phyloP scores from a whole-genome alignment of 2,888 invertebrate species.

The Leucophenga maculata region DNA sequence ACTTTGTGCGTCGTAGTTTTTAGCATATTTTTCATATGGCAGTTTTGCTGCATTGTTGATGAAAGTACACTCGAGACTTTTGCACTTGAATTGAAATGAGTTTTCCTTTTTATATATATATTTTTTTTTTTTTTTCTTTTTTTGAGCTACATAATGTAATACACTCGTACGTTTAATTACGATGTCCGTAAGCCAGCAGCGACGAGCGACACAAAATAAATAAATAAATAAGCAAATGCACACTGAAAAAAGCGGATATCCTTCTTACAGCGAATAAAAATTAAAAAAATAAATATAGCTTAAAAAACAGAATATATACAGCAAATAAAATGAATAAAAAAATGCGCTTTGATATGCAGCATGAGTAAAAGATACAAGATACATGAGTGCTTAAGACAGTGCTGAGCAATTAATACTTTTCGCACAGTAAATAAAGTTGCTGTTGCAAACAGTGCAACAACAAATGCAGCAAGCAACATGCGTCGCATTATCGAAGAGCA shows the following conservation, averaged over 20 bases:
- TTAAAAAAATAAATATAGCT: not conserved
- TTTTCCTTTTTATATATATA: no score
- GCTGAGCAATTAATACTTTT: slow-evolving; percentile 29
- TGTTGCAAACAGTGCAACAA: not conserved
- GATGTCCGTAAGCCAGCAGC: slow-evolving; percentile 48
- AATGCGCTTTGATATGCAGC: no score
- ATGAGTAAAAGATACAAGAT: not conserved
- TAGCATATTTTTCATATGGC: no score
- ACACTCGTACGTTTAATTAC: slow-evolving; percentile 51
- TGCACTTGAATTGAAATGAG: no score
- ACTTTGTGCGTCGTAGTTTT: no score
- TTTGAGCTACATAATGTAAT: slow-evolving; percentile 42
- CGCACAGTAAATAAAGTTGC: slow-evolving; percentile 29
- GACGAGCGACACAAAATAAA: slow-evolving; percentile 5
- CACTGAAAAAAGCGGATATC: slow-evolving; percentile 53
- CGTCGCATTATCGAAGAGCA: slow-evolving; percentile 21
- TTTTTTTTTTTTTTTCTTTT: no score
- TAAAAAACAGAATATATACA: no score
- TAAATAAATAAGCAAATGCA: not conserved
- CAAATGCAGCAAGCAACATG: slow-evolving; percentile 28
- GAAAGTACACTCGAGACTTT: no score
- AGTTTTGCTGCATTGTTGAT: no score
- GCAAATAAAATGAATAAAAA: no score
- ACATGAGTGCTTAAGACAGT: not conserved
- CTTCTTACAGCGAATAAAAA: slow-evolving; percentile 47